These are phyloP conservation scores for Molorchus minor DNA, from an alignment of 2,888 invertebrate species.

Conservation along the genomic window DNA sequence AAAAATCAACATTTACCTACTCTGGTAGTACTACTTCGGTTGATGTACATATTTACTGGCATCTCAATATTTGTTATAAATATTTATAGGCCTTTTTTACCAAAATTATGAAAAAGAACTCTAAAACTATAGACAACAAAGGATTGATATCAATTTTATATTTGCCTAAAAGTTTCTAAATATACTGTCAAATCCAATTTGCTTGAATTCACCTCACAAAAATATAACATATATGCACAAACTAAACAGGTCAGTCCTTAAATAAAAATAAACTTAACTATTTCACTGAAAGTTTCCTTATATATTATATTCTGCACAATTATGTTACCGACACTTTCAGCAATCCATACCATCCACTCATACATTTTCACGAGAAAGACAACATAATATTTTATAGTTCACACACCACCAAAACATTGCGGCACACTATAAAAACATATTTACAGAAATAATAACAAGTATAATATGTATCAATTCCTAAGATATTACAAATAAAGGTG, in stretches of 20 bases:
- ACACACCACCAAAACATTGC: slow-evolving; percentile 23
- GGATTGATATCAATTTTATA: too few relatives aligned
- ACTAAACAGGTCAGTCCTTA: slow-evolving; percentile 14
- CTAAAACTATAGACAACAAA: too few relatives aligned
- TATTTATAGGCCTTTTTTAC: too few relatives aligned
- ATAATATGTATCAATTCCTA: slow-evolving; percentile 52
- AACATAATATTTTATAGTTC: slow-evolving; percentile 19
- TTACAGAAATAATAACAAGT: slow-evolving; percentile 41
- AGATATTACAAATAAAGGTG: slow-evolving; percentile 49
- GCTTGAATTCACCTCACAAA: slow-evolving; percentile 20
- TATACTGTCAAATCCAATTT: background rate
- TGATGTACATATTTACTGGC: too few relatives aligned
- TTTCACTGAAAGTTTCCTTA: background rate
- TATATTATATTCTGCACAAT: background rate
- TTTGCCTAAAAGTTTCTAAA: background rate
- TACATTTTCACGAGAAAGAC: slow-evolving; percentile 13
- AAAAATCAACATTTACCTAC: too few relatives aligned
- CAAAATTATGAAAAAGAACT: too few relatives aligned
- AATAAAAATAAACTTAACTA: slow-evolving; percentile 13
- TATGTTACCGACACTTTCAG: background rate
- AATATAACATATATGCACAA: slow-evolving; percentile 3
- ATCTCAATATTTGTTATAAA: too few relatives aligned
- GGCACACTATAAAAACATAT: slow-evolving; percentile 36
- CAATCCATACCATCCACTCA: slow-evolving; percentile 7
- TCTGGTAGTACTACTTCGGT: too few relatives aligned